phyloP scores from a whole-genome alignment of 2,888 invertebrate species.

The Piscicola geometra region DNA sequence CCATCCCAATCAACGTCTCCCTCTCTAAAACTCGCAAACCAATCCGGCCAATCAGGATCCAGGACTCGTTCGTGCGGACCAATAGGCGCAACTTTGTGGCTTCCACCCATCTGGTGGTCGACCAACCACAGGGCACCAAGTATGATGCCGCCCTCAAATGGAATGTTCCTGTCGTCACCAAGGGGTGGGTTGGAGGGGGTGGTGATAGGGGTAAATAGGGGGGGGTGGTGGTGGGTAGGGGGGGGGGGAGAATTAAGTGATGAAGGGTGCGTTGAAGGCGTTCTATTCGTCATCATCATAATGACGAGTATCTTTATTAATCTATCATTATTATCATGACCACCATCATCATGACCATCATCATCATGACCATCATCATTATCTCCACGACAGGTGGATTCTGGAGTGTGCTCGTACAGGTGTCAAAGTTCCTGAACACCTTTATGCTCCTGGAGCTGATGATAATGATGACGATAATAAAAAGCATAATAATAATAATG shows the following conservation, averaged over 20 bases:
- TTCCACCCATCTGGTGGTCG: conserved; percentile 77
- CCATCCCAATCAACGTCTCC: too few species aligned
- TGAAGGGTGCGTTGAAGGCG: background rate
- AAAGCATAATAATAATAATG: background rate
- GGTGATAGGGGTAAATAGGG: too few species aligned
- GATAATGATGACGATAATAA: background rate
- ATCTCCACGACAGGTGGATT: conserved; percentile 63
- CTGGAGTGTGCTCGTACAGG: conserved; percentile 65
- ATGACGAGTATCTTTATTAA: too few species aligned
- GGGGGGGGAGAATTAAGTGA: too few species aligned
- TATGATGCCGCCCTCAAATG: conserved; percentile 82
- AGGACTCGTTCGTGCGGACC: conserved; percentile 67
- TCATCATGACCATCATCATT: too few species aligned
- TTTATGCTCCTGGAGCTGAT: background rate
- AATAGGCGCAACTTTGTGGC: conserved; percentile 58
- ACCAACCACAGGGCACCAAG: conserved; percentile 67
- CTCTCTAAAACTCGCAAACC: too few species aligned
- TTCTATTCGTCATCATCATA: background rate
- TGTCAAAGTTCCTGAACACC: conserved; percentile 32
- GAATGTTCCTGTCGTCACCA: conserved; percentile 74
- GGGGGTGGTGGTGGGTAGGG: background rate
- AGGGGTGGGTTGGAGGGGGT: conserved; percentile 53
- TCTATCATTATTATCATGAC: background rate
- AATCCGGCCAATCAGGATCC: conserved; percentile 57
- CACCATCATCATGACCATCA: too few species aligned